phyloP scores from a whole-genome alignment of 2,113 vertebrate genomes.

The Alligator sinensis region DNA sequence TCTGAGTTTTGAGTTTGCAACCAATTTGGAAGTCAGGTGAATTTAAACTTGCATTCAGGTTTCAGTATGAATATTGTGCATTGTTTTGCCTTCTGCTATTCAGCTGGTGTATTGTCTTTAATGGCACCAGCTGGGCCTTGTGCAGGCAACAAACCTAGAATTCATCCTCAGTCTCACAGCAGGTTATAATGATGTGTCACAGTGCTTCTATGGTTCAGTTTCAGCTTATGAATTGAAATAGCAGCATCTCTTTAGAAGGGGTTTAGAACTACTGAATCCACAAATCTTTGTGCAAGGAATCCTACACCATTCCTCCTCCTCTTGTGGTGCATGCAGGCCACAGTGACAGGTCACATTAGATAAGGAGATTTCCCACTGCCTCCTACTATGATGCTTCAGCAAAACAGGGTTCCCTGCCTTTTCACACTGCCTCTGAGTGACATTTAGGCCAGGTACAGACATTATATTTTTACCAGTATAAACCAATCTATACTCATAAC shows the following conservation, averaged over 20 bases:
- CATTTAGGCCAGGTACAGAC: neutral
- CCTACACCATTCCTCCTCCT: neutral
- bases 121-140: neutral
- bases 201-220: neutral
- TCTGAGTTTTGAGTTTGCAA: neutral
- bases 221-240: neutral
- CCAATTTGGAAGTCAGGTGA: neutral
- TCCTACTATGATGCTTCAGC: neutral
- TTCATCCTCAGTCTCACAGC: neutral
- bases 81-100: rapidly evolving
- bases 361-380: neutral
- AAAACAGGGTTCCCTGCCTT: neutral
- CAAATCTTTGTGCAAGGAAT: neutral
- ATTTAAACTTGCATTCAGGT: neutral
- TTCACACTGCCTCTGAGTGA: neutral
- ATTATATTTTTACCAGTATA: neutral
- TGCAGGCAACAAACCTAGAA: neutral
- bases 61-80: neutral
- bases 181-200: neutral
- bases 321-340: neutral
- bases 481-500: no score
- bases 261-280: neutral
- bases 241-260: neutral
- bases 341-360: neutral
- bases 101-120: neutral